A percentile compares a stretch with the other conserved stretches of the same genome.
Evolutionary conservation across 2,888 invertebrate genomes (phyloP).

Genomic region (Metallyticus violacea): DNA sequence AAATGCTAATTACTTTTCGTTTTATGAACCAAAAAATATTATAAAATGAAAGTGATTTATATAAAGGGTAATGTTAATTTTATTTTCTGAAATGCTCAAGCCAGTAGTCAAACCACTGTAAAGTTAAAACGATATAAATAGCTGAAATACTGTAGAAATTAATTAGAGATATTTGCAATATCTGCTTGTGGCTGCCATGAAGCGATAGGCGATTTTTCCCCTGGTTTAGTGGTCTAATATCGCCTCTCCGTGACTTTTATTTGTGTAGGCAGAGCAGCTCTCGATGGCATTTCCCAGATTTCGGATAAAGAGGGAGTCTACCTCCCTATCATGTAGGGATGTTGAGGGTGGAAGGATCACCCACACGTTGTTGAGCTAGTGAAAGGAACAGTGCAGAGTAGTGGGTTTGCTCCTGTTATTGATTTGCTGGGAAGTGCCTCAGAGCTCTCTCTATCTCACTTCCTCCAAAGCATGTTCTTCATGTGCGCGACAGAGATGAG

Average conservation of each 20-base stretch:
- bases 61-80: too few species aligned
- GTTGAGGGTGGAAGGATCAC: not conserved
- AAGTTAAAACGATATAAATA: too few species aligned
- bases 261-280: not conserved
- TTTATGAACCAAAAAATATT: too few species aligned
- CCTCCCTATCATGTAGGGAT: not conserved
- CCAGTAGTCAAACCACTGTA: too few species aligned
- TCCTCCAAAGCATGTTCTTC: not conserved
- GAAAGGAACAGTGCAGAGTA: conserved; percentile 6
- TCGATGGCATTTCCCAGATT: not conserved
- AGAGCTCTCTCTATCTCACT: not conserved
- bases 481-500: not conserved
- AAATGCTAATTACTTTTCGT: too few species aligned
- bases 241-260: not conserved
- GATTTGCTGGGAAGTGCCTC: conserved; percentile 12
- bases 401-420: conserved; percentile 8
- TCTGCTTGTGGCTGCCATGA: not conserved
- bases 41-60: too few species aligned
- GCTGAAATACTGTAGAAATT: too few species aligned
- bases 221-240: not conserved
- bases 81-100: too few species aligned
- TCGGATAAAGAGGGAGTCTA: not conserved
- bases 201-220: too few species aligned
- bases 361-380: not conserved
- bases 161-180: too few species aligned